Evolutionary conservation across 2,797 vertebrate species (phyloP).

Genomic region (Spinibarbus caldwelli): DNA sequence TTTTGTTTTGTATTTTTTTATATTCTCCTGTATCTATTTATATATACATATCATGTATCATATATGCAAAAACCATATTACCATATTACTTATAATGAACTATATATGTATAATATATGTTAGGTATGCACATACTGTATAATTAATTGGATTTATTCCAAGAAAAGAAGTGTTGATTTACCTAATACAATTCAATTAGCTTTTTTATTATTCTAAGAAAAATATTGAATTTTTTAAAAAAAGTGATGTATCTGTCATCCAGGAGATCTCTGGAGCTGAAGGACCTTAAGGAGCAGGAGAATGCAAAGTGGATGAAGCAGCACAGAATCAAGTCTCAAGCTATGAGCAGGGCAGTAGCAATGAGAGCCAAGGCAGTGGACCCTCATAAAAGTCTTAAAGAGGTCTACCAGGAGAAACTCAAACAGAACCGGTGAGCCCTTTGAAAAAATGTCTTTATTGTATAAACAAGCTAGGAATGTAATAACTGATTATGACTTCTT

Average conservation of each 20-base stretch:
- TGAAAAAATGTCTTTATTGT: neutral
- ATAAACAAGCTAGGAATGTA: neutral
- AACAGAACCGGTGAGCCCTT: slow-evolving; percentile 82
- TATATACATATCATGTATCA: too few relatives aligned
- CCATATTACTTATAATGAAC: neutral
- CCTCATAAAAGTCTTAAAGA: slow-evolving; percentile 88
- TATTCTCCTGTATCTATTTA: neutral
- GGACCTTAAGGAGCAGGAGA: slow-evolving; percentile 78
- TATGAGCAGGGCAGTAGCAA: slow-evolving; percentile 81
- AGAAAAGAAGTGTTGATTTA: neutral
- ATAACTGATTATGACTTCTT: slow-evolving; percentile 53
- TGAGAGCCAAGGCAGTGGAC: slow-evolving; percentile 89
- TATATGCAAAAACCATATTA: neutral
- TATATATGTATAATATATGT: neutral
- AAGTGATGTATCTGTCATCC: slow-evolving; percentile 39
- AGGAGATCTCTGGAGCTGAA: slow-evolving; percentile 85
- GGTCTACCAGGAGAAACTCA: slow-evolving; percentile 81
- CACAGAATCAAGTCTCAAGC: slow-evolving; percentile 82
- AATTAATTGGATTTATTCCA: neutral
- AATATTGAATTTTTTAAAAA: too few relatives aligned
- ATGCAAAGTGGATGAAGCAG: slow-evolving; percentile 80
- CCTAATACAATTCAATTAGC: neutral
- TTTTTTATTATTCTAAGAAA: neutral
- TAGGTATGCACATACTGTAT: too few relatives aligned
- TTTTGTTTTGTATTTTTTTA: too few relatives aligned